Percentiles rank a stretch among this genome's conserved stretches.
phyloP scores from a whole-genome alignment of 2,888 invertebrate genomes.

The Falcaria lacertinaria region DNA sequence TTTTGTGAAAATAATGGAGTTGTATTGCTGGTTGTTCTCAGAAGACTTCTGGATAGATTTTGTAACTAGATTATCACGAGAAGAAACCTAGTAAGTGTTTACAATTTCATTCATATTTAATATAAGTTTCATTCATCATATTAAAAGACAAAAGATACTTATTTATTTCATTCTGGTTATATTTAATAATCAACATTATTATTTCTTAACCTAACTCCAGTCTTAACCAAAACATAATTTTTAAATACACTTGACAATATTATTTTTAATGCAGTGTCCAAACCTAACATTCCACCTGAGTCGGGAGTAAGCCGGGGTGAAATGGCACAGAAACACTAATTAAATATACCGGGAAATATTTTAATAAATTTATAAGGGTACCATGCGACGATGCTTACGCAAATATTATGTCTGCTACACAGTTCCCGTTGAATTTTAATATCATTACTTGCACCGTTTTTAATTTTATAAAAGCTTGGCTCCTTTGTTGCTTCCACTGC shows the following conservation, averaged over 20 bases:
- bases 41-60: no score
- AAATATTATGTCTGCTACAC: slow-evolving; percentile 70
- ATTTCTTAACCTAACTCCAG: no score
- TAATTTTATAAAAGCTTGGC: slow-evolving; percentile 71
- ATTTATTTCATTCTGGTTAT: no score
- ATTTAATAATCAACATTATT: no score
- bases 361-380: slow-evolving; percentile 75
- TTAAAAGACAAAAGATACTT: no score
- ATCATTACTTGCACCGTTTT: slow-evolving; percentile 72
- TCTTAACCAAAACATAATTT: background rate
- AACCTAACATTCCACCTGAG: slow-evolving; percentile 53
- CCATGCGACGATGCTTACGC: slow-evolving; percentile 52
- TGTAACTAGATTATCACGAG: no score
- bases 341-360: slow-evolving; percentile 75
- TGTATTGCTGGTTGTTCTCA: no score
- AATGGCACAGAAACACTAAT: slow-evolving; percentile 69
- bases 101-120: no score
- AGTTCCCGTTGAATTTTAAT: slow-evolving; percentile 74
- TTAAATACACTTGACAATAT: background rate
- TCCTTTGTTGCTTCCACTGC: slow-evolving; percentile 45
- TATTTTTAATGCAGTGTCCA: slow-evolving; percentile 17
- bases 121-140: no score
- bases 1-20: no score
- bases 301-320: slow-evolving; percentile 50
- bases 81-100: no score